Evolutionary conservation across 1,140 invertebrate species (phyloP).

Genomic region (Drosophila varians): DNA sequence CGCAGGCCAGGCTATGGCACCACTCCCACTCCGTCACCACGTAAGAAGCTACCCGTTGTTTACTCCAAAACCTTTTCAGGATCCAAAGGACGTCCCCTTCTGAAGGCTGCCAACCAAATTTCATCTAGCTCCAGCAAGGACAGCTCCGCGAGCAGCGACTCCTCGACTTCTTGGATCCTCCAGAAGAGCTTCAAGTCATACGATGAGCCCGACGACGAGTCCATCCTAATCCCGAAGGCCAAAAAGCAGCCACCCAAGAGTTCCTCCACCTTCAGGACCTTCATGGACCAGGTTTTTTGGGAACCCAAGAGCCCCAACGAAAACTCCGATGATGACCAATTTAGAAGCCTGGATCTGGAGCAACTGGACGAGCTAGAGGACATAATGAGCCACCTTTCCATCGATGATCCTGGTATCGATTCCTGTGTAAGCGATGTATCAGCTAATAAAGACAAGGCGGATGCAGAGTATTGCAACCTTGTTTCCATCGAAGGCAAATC

Average conservation of each 20-base stretch:
- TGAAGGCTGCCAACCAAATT: neutral
- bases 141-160: neutral
- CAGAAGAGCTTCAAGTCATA: constrained; percentile 2
- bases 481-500: neutral
- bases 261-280: neutral
- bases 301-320: neutral
- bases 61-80: neutral
- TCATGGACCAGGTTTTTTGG: constrained; percentile 27
- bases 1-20: neutral
- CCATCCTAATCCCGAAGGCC: neutral
- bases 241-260: neutral
- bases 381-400: neutral
- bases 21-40: neutral
- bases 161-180: neutral
- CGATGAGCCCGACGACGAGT: neutral
- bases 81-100: neutral
- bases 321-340: neutral
- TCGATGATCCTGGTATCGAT: neutral
- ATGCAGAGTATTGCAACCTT: constrained; percentile 39
- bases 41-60: neutral
- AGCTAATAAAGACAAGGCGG: constrained; percentile 52
- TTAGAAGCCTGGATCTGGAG: neutral
- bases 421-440: constrained; percentile 25
- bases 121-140: constrained; percentile 31
- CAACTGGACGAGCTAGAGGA: neutral